phyloP scores from a whole-genome alignment of 2,888 invertebrate genomes.

The Tenthredo livida region DNA sequence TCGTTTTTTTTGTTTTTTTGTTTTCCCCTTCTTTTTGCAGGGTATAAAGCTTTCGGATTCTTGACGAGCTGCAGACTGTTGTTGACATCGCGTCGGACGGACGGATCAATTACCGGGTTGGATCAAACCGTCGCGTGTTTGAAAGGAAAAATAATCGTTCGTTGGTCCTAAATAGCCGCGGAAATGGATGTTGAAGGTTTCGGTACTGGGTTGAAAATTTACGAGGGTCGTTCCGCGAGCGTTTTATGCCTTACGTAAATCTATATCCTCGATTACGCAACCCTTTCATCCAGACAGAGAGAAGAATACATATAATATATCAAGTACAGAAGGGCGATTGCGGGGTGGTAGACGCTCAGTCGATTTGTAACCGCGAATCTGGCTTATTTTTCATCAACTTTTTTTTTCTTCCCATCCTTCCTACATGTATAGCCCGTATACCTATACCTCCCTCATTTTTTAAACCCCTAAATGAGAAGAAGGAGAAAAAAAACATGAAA shows the following conservation, averaged over 20 bases:
- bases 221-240: constrained; percentile 46
- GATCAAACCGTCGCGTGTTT: constrained; percentile 50
- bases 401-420: constrained; percentile 53
- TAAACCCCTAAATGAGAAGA: constrained; percentile 27
- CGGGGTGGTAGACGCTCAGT: constrained; percentile 39
- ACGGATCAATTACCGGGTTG: constrained; percentile 49
- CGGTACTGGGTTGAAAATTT: constrained; percentile 34
- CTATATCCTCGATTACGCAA: constrained; percentile 47
- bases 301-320: constrained; percentile 42
- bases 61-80: constrained; percentile 14
- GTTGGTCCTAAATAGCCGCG: constrained; percentile 43
- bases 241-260: constrained; percentile 30
- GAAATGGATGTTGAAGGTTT: constrained; percentile 46
- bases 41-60: not conserved
- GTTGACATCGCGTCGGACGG: constrained; percentile 33
- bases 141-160: constrained; percentile 49
- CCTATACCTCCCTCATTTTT: not conserved
- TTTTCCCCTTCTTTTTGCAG: not conserved
- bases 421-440: not conserved
- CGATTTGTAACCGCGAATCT: constrained; percentile 65
- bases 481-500: constrained; percentile 54
- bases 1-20: not conserved
- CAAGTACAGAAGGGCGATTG: constrained; percentile 33
- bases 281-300: constrained; percentile 49
- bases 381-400: constrained; percentile 59